phyloP scores from a whole-genome alignment of 37 sponge, comb jelly and placozoan species.

The Tethya wilhelma region DNA sequence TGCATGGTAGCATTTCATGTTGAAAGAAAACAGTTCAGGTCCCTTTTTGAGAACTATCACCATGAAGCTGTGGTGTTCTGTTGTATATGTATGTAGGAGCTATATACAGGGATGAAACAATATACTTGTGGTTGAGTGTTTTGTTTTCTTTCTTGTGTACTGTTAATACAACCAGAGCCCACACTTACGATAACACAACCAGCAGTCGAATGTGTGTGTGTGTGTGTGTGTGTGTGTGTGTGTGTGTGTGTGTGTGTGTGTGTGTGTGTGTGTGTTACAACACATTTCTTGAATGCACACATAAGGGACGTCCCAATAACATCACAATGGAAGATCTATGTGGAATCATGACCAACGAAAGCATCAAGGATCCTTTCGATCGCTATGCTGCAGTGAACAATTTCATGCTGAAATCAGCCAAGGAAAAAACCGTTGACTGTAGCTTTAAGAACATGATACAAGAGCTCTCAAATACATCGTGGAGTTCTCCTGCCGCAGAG shows the following conservation, averaged over 20 bases:
- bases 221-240: not conserved
- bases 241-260: not conserved
- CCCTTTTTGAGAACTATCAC: too few species aligned
- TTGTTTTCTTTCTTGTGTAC: too few species aligned
- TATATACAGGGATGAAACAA: too few species aligned
- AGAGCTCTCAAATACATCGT: conserved; percentile 30
- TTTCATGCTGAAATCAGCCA: conserved; percentile 4
- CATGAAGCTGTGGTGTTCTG: too few species aligned
- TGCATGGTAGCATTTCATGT: too few species aligned
- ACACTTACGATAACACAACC: too few species aligned
- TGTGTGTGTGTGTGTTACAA: too few species aligned
- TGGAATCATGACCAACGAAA: conserved; percentile 61
- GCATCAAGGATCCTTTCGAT: conserved; percentile 26
- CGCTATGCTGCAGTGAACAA: conserved; percentile 66
- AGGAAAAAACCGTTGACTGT: conserved; percentile 13
- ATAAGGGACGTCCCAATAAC: conserved; percentile 58
- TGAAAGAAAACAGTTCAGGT: too few species aligned
- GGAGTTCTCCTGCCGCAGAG: conserved; percentile 29
- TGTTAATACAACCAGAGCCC: too few species aligned
- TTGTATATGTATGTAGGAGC: too few species aligned
- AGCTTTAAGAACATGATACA: conserved; percentile 33
- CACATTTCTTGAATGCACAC: too few species aligned
- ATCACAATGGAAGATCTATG: conserved; percentile 71
- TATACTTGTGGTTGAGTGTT: too few species aligned
- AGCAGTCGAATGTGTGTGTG: not conserved